phyloP scores from a whole-genome alignment of 2,888 invertebrate genomes.

The Mimachlamys varia region DNA sequence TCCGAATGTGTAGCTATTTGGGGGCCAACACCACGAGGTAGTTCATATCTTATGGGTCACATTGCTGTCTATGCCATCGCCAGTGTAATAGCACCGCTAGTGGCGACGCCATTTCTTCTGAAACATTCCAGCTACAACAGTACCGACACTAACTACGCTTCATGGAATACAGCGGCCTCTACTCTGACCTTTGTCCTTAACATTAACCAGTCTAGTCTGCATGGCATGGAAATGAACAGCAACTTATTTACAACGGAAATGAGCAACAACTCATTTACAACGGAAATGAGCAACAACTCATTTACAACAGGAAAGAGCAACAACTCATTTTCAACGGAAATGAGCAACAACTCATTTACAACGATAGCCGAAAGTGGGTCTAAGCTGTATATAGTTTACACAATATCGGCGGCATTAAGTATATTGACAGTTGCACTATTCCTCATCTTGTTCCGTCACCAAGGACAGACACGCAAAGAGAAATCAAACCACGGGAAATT shows the following conservation, averaged over 20 bases:
- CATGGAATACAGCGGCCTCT: not conserved
- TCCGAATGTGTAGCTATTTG: not conserved
- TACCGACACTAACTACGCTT: not conserved
- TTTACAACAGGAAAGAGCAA: no score
- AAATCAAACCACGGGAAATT: not conserved
- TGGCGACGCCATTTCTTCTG: not conserved
- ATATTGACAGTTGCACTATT: not conserved
- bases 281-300: not conserved
- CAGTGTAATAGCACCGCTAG: not conserved
- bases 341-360: not conserved
- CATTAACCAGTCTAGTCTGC: not conserved
- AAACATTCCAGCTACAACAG: not conserved
- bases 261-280: not conserved
- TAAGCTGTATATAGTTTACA: not conserved
- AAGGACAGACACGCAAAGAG: not conserved
- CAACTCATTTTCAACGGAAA: no score
- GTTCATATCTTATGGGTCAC: not conserved
- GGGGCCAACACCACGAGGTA: conserved; percentile 7
- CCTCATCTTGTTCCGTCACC: not conserved
- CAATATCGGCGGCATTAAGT: not conserved
- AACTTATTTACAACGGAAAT: not conserved
- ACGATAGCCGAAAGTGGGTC: not conserved
- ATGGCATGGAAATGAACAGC: not conserved
- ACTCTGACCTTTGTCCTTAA: not conserved
- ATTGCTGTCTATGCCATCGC: not conserved